These are phyloP conservation scores for Tachyglossus aculeatus DNA, from an alignment of 2,797 vertebrate genomes.

Conservation along the genomic window DNA sequence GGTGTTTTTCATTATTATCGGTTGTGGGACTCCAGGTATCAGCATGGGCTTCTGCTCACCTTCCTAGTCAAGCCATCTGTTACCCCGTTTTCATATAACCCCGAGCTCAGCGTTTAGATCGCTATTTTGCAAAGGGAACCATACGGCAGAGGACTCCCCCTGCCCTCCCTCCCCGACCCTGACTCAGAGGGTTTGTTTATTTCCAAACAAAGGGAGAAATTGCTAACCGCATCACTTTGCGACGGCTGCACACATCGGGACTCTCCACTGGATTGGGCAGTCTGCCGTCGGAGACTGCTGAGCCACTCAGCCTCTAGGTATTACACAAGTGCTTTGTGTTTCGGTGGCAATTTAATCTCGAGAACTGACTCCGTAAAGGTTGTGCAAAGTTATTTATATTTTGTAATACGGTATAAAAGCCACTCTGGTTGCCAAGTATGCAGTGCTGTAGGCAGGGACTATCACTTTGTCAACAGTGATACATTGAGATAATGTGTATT, in stretches of 20 bases:
- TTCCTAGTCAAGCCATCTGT: not conserved
- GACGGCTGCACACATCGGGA: not conserved
- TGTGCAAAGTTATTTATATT: not conserved
- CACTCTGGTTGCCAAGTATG: rapidly evolving
- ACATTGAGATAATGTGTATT: not conserved
- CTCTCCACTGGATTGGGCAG: not conserved
- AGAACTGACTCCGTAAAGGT: not conserved
- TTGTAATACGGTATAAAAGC: not conserved
- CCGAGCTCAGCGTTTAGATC: too few relatives aligned
- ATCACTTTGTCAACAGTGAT: not conserved
- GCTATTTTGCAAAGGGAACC: not conserved
- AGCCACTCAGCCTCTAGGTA: not conserved
- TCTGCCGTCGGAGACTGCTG: not conserved
- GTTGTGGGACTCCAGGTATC: not conserved
- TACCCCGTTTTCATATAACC: not conserved
- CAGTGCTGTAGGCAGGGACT: not conserved
- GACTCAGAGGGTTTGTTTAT: not conserved
- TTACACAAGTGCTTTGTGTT: not conserved
- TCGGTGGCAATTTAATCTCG: not conserved
- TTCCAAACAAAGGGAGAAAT: not conserved
- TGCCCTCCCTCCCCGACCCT: not conserved
- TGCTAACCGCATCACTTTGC: not conserved
- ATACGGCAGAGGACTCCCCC: not conserved
- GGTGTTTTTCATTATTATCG: not conserved
- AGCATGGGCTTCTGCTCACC: constrained; percentile 2